phyloP scores from a whole-genome alignment of 2,888 invertebrate genomes.

The Cremastobaeus sp. region DNA sequence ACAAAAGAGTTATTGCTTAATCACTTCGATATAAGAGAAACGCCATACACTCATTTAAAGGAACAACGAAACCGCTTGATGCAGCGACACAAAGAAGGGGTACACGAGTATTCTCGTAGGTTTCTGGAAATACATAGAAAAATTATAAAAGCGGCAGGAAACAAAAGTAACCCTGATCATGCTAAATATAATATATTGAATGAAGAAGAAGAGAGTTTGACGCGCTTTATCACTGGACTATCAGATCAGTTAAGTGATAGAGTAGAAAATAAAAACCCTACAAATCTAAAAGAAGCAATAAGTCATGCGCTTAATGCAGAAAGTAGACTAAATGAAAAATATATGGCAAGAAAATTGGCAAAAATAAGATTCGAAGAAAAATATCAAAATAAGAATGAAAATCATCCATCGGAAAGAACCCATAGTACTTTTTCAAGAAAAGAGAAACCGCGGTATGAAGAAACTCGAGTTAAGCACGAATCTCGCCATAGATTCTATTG shows the following conservation, averaged over 20 bases:
- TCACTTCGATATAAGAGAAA: constrained; percentile 1
- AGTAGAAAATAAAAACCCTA: constrained; percentile 9
- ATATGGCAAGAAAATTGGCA: background rate
- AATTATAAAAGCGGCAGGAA: constrained; percentile 5
- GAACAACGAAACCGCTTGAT: background rate
- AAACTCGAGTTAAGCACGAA: background rate
- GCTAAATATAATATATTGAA: constrained; percentile 2
- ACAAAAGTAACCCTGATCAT: constrained; percentile 1
- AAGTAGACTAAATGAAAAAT: background rate
- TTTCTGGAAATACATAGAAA: constrained; percentile 2
- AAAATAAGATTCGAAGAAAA: constrained; percentile 3
- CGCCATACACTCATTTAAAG: background rate
- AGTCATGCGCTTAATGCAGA: background rate
- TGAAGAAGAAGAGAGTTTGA: constrained; percentile 16
- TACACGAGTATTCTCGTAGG: background rate
- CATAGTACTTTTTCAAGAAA: too few relatives aligned
- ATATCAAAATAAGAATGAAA: too few relatives aligned
- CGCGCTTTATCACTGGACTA: constrained; percentile 3
- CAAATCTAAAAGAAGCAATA: constrained; percentile 5
- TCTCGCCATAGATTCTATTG: constrained; percentile 3
- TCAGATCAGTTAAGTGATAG: background rate
- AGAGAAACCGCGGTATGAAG: background rate
- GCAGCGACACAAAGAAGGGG: constrained; percentile 1
- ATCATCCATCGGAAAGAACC: too few relatives aligned
- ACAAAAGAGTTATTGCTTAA: background rate